These are phyloP conservation scores for Bruchidius siliquastri DNA, from an alignment of 2,888 invertebrate species.

Conservation along the genomic window DNA sequence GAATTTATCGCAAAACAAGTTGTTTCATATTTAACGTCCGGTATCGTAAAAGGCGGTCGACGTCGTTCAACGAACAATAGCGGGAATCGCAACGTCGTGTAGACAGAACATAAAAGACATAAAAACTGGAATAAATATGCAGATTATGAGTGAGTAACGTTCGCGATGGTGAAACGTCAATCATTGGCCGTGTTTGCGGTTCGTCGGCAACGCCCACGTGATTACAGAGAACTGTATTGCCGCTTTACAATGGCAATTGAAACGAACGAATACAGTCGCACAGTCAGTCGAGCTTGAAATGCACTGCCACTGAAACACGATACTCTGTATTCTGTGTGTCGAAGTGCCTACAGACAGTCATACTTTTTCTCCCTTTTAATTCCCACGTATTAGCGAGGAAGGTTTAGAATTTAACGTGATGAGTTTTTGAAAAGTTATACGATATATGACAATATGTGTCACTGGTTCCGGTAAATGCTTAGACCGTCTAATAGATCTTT, in stretches of 20 bases:
- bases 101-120: slow-evolving; percentile 6
- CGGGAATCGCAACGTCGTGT: slow-evolving; percentile 2
- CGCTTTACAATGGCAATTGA: neutral
- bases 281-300: neutral
- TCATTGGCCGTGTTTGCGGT: slow-evolving; percentile 26
- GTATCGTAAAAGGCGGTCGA: neutral
- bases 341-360: neutral
- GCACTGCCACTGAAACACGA: neutral
- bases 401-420: too few species aligned
- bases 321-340: neutral
- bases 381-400: too few species aligned
- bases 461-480: too few species aligned
- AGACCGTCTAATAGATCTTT: too few species aligned
- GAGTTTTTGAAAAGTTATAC: too few species aligned
- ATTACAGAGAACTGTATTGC: slow-evolving; percentile 23
- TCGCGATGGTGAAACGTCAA: slow-evolving; percentile 25
- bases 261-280: slow-evolving; percentile 16
- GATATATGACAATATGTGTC: too few species aligned
- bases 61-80: slow-evolving; percentile 1
- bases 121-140: slow-evolving; percentile 10
- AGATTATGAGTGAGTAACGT: slow-evolving; percentile 9
- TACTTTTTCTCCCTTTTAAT: too few species aligned
- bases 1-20: slow-evolving; percentile 7
- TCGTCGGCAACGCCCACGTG: slow-evolving; percentile 19
- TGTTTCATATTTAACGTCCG: slow-evolving; percentile 13